A percentile compares a stretch with the other conserved stretches of the same genome.
These are phyloP conservation scores for Antigone vipio DNA, from an alignment of 2,113 vertebrate genomes.

Conservation along the genomic window DNA sequence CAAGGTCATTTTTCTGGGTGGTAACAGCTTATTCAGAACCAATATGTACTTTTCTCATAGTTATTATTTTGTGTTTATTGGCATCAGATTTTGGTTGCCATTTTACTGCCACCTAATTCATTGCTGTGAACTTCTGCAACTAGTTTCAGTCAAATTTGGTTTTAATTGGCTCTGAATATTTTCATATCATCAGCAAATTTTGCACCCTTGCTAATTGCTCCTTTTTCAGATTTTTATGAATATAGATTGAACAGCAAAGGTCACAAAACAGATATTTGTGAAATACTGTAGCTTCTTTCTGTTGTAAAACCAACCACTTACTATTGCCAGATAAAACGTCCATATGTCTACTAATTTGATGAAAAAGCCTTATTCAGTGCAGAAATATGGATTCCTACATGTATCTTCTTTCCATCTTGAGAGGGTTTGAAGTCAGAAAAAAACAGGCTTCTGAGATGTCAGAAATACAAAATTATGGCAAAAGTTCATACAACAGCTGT, in stretches of 20 bases:
- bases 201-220: neutral
- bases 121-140: neutral
- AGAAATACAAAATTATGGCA: neutral
- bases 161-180: slow-evolving; percentile 1
- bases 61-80: neutral
- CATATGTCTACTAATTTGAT: neutral
- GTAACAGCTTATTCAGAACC: neutral
- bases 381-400: neutral
- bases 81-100: neutral
- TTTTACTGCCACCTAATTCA: neutral
- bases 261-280: neutral
- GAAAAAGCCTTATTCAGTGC: neutral
- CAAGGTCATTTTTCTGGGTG: neutral
- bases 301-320: neutral
- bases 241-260: neutral
- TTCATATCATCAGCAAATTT: neutral
- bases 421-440: neutral
- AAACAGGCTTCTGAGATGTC: neutral
- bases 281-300: neutral
- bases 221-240: neutral
- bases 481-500: neutral
- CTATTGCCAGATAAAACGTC: neutral
- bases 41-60: neutral
- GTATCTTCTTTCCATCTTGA: neutral
- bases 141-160: neutral